Conservation (phyloP, 2,113 vertebrate species). For the Chiloscyllium plagiosum region DNA sequence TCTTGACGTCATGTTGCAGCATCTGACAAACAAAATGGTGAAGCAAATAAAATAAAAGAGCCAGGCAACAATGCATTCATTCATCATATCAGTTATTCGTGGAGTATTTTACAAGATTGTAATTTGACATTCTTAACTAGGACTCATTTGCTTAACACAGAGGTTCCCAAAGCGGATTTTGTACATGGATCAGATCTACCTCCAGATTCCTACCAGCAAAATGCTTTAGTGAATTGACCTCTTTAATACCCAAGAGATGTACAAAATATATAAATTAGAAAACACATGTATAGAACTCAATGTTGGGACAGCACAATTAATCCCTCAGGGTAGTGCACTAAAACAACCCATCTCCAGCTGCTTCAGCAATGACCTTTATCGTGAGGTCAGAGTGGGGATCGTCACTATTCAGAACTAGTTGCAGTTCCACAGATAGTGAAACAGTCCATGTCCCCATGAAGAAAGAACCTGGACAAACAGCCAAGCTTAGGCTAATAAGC, state of each 20-base stretch:
- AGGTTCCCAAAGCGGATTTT: not conserved
- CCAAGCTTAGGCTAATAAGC: too few species aligned
- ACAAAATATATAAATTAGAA: not conserved
- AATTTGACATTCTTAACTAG: not conserved
- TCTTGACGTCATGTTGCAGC: not conserved
- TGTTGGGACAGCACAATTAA: too few species aligned
- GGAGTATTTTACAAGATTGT: not conserved
- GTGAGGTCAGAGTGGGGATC: too few species aligned
- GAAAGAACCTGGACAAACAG: too few species aligned
- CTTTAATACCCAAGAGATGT: not conserved
- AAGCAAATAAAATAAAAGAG: not conserved
- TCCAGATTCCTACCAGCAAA: too few species aligned
- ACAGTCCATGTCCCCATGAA: too few species aligned
- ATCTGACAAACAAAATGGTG: not conserved
- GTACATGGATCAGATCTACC: not conserved
- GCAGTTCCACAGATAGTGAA: too few species aligned
- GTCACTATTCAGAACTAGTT: too few species aligned
- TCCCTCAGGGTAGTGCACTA: too few species aligned
- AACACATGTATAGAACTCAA: not conserved
- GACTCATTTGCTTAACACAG: not conserved
- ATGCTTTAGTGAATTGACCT: not conserved
- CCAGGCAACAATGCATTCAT: not conserved
- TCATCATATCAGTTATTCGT: not conserved
- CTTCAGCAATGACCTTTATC: too few species aligned
- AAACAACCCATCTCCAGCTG: too few species aligned